Percentiles rank a stretch among this genome's conserved stretches.
These are phyloP conservation scores for Aphrocallistes beatrix DNA, from an alignment of 37 sponge, comb jelly and placozoan species.

Conservation along the genomic window DNA sequence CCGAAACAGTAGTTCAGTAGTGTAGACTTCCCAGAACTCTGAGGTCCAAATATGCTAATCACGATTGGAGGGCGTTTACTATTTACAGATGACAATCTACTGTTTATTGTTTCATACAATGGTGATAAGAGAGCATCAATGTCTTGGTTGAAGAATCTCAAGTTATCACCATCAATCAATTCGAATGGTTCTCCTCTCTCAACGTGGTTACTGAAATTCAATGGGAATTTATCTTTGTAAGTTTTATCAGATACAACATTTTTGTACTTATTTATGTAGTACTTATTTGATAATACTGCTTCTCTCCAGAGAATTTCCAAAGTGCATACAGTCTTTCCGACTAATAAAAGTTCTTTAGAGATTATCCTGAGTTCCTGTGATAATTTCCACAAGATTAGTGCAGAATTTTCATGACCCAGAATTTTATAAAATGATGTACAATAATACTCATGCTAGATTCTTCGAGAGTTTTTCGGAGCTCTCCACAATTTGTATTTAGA, in stretches of 20 bases:
- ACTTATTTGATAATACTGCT: background rate
- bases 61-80: background rate
- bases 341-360: background rate
- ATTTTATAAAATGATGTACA: background rate
- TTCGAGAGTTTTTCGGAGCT: background rate
- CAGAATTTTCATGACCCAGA: background rate
- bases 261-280: background rate
- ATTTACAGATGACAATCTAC: background rate
- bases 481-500: background rate
- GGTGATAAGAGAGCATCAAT: background rate
- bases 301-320: slow-evolving; percentile 16
- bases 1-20: background rate
- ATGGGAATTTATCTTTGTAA: background rate
- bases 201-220: background rate
- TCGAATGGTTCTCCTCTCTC: slow-evolving; percentile 8
- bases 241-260: background rate
- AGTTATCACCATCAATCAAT: background rate
- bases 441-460: background rate
- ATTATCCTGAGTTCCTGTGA: background rate
- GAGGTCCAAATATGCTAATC: background rate
- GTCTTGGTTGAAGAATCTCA: background rate
- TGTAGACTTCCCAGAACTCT: background rate
- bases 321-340: background rate
- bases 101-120: background rate
- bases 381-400: slow-evolving; percentile 8